phyloP scores from a whole-genome alignment of 2,113 vertebrate genomes.

The Tychaedon coryphoeus region DNA sequence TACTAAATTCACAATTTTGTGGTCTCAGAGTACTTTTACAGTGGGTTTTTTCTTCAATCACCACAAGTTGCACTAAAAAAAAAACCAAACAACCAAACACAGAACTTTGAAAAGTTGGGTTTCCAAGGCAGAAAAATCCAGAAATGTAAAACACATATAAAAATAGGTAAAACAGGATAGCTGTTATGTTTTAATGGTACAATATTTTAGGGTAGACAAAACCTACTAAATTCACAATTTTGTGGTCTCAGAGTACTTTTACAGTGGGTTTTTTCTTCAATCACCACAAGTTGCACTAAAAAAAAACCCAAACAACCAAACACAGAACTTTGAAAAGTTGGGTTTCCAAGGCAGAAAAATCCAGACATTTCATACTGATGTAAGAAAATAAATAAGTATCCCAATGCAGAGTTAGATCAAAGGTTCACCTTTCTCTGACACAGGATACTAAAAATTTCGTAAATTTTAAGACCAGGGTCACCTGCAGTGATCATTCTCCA shows the following conservation, averaged over 20 bases:
- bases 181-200: too few species aligned
- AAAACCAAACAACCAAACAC: rapidly evolving
- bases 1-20: not conserved
- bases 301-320: not conserved
- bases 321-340: not conserved
- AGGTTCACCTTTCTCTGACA: not conserved
- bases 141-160: too few species aligned
- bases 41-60: not conserved
- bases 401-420: not conserved
- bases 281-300: not conserved
- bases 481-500: not conserved
- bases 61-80: not conserved
- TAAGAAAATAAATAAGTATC: not conserved
- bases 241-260: not conserved
- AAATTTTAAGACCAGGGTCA: not conserved
- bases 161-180: too few species aligned
- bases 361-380: not conserved
- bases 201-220: not conserved
- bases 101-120: not conserved
- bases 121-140: not conserved
- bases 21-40: not conserved
- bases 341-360: not conserved
- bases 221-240: not conserved
- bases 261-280: not conserved
- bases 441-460: not conserved